Base-by-base conservation (phyloP, 2,888 invertebrate species). In the Eristalis tenax region DNA sequence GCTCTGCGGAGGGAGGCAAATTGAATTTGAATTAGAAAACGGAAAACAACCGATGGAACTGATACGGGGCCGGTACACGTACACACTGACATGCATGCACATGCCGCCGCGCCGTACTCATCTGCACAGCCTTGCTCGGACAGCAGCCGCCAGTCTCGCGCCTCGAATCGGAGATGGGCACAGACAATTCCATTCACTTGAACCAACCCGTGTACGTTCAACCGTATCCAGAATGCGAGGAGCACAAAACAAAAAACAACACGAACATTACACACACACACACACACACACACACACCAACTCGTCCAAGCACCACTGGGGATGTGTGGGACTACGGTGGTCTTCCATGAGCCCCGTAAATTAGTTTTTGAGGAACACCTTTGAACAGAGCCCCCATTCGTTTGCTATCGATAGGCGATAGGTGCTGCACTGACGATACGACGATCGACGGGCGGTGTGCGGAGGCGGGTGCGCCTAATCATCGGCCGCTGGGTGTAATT, bases 191-290 rank as follows among this genome's bases (percentile, higher is more conserved):
- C 82, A 79, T 86, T 83, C 82, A 66, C 75, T 73, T 63, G 71
- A 65, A 68, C 73, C 43, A 50, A 66, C 61, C 71, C 82, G 77
- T 79, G 80, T 71, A 86, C 86, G 78, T 83, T 86, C 86, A 79
- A 83, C 83, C 83, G 86, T 56, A 75, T 86, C 63, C 61, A 82
- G 73, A 85, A 75, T 81, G 57, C 75, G 35, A 63, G 10, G 40
- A 50, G 69, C 38, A 32, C 32, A 32, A 32, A 32, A 32, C 6
- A 26, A 4, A 32, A 32, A 10, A 32, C 8, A 71, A 61, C 59
- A 64, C 8, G 50, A 50, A 10, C 50, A 50, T 18, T n/a, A 15
- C n/a, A 10, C n/a, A 5, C 15, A 15, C 43, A n/a, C n/a, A 50
- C n/a, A 43, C 4, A 43, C n/a, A 43, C 50, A 50, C n/a, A 18